Base-by-base conservation (phyloP, 1,140 invertebrate species). In the Brachionus angularis region DNA sequence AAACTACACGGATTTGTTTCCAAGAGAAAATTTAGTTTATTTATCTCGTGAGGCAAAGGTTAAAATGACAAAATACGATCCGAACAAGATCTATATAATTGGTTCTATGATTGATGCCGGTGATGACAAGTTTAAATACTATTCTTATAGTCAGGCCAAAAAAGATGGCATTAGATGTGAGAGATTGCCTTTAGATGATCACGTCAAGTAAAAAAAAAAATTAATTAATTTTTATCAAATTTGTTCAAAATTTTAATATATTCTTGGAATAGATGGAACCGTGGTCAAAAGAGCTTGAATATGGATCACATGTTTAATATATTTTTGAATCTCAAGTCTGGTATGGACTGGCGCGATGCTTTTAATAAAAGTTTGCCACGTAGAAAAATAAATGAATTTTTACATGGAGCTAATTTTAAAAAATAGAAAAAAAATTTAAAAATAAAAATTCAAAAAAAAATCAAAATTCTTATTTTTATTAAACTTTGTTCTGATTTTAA, bases 41-140 rank as follows among this genome's bases (percentile, higher is more conserved):
- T 52, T 74, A 18, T 72, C 74, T 12, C 73, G 73, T 36, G 52
- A 74, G 52, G 18, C 73, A 27, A 72, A 50, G 7, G 5, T n/a
- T 47, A 27, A 49, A 44, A 46, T 74, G 52, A 52, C 39, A n/a
- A 7, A 18, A 12, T 72, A 67, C 44, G 62, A 73, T 58, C 71
- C 42, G 4, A 71, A 74, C 23, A 64, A 72, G 12, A 18, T 72
- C n/a, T 74, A 74, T 39, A 73, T 74, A 31, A 47, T 74, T 18
- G 77, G 76, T 31, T 76, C 74, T 16, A 70, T 79, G 39, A 77
- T 78, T 44, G 78, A 79, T 71, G 16, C 5, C 8, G 46, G 50
- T 52, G 33, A 50, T 18, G 49, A 70, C 7, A 52, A 34, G 34
- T 70, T 52, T 70, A 70, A 70, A 36, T 52, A 39, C 23, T 23